Percentiles rank a stretch among this genome's conserved stretches.
Evolutionary conservation across 2,888 invertebrate genomes (phyloP).

Genomic region (Eupithecia tripunctaria): DNA sequence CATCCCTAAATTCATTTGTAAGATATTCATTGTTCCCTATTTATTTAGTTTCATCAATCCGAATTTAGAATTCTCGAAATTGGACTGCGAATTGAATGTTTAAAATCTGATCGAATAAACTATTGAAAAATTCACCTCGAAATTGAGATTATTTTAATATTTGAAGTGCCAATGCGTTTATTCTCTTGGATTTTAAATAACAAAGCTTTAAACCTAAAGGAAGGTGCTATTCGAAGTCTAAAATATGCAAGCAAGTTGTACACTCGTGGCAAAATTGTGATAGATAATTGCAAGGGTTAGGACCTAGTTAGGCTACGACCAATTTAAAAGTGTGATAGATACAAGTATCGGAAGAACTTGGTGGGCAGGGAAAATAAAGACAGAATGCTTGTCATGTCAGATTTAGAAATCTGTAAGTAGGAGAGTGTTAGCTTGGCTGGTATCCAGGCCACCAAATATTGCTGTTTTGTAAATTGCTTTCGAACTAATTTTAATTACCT

Average conservation of each 20-base stretch:
- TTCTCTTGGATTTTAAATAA: conserved; percentile 28
- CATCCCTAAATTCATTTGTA: conserved; percentile 4
- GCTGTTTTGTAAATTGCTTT: neutral
- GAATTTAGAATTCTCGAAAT: conserved; percentile 30
- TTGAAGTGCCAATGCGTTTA: conserved; percentile 29
- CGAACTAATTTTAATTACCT: neutral
- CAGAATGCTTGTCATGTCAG: neutral
- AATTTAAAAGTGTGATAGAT: neutral
- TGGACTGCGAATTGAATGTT: conserved; percentile 23
- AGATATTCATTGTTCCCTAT: neutral
- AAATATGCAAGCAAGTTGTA: conserved; percentile 15
- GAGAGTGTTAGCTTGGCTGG: neutral
- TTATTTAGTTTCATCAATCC: conserved; percentile 30
- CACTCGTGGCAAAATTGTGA: conserved; percentile 24
- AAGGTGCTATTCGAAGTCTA: conserved; percentile 32
- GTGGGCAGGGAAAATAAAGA: neutral
- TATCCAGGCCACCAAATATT: neutral
- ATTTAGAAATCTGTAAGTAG: neutral
- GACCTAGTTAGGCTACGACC: neutral
- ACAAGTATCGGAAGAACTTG: conserved; percentile 2
- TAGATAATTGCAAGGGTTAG: conserved; percentile 18
- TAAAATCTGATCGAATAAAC: conserved; percentile 22
- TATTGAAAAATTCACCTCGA: neutral
- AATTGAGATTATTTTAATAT: conserved; percentile 11
- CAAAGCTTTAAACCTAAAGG: conserved; percentile 25